Base-by-base conservation (phyloP, 2,113 vertebrate species). In the Muntiacus muntjak region DNA sequence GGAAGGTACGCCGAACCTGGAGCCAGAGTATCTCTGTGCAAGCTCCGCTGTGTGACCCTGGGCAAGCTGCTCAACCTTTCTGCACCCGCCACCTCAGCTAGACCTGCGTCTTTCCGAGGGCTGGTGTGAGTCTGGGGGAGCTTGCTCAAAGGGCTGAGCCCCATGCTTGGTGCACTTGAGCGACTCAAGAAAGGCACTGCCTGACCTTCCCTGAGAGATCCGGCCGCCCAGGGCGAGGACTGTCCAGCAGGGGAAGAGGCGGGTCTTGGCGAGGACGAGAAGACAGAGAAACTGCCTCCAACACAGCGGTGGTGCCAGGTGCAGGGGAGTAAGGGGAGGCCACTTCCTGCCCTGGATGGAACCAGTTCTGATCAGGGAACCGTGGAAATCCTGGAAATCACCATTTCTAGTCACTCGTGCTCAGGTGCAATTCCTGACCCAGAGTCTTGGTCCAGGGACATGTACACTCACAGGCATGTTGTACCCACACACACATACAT, bases 401-500 rank as follows among this genome's bases (percentile, higher is more conserved):
- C 45, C 25, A 4, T 8, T 36, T 15, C 76, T 50, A 50, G 60
- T 28, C 50, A 17, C 36, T 43, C 43, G 2, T 0, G 13, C 21
- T 7, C 19, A 7, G 47, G 47, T 12, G 30, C 3, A 5, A 5
- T 26, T 67, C 19, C 47, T 13, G 10, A 45, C 9, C 89, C 76
- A 50, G 33, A 50, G 74, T 7, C 76, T 81, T 57, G 0, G 43
- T 55, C 90, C 60, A n/a, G 47, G 47, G 79, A 25, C 47, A 23
- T 0, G n/a, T 10, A 23, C 52, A 1, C 4, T 9, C 26, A 43
- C 11, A 3, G 0, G 0, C 36, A 19, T 74, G 26, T 13, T 54
- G 47, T 21, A 11, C 67, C 19, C 84, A 3, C 3, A 8, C 17
- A 28, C 15, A 28, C 47, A 40, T 0, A 12, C 30, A 3, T 9